Evolutionary conservation across 2,113 vertebrate genomes (phyloP), one percentile per base, ranked within the genome.

Genomic region (Picathartes gymnocephalus): DNA sequence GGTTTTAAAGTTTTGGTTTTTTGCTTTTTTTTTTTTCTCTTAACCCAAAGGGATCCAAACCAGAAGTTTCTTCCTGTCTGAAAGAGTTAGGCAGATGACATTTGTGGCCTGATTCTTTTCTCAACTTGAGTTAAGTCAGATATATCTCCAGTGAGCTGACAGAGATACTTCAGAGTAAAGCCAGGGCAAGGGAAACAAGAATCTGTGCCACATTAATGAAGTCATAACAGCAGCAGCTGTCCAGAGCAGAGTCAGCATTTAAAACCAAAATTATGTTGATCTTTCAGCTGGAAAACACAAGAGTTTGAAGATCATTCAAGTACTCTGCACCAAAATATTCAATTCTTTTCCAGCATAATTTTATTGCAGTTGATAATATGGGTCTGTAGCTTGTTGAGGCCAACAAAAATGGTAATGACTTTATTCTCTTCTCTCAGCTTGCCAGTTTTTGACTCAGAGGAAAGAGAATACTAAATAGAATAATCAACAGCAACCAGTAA

Each of bases 221-320:
- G 84, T 93, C 93, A 91, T 76, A 92, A 87, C 2, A 13, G 50
- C 69, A 94, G 81, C 89, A 95, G 73, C 37, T 3, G 0, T 85
- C 73, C 87, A 87, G 42, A 91, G 87, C 84, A 65, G 37, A 6
- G 9, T 92, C 94, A 95, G 93, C 91, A 0, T 87, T 95, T 89
- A 58, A 95, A 89, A 94, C 93, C 81, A 89, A 94, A 95, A 95
- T 72, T 77, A 81, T 95, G 89, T 91, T 95, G 91, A 93, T 85
- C 57, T 94, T 95, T 79, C 87, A 89, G 37, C 35, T 91, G 89
- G 66, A 92, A 94, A 78, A 79, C 64, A 87, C 58, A 79, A 47
- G 65, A 81, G 82, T 95, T 91, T 95, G 93, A 96, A 95, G 84
- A 25, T 85, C 45, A 28, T 93, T 95, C 91, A 95, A 96, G 31